These are phyloP conservation scores for Bryconaethiops microstoma DNA, from an alignment of 2,797 vertebrate genomes.

Conservation along the genomic window DNA sequence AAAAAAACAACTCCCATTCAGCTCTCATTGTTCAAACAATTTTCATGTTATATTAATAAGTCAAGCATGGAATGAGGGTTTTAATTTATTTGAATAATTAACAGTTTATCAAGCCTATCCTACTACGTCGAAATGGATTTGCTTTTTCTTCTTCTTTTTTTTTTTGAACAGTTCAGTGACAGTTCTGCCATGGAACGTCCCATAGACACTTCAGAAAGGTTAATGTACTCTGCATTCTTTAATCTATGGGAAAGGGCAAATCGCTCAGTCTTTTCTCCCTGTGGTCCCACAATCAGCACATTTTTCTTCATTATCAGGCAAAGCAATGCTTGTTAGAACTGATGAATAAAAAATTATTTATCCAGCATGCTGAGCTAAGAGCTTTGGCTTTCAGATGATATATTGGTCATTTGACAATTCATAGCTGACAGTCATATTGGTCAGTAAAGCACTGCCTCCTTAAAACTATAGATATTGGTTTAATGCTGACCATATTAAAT, in stretches of 20 bases:
- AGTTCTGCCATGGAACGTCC: neutral
- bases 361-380: neutral
- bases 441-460: neutral
- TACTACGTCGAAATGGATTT: neutral
- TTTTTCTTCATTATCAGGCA: conserved; percentile 15
- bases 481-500: neutral
- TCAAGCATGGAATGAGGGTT: conserved; percentile 1
- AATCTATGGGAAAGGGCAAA: neutral
- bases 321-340: neutral
- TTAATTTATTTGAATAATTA: conserved; percentile 40
- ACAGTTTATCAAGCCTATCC: conserved; percentile 18
- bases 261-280: neutral
- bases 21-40: too few species aligned
- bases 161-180: neutral
- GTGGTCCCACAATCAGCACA: neutral
- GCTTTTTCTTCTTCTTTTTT: neutral
- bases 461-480: neutral
- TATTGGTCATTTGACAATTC: neutral
- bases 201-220: conserved; percentile 10
- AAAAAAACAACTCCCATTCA: neutral
- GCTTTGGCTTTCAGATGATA: neutral
- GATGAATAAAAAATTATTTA: neutral
- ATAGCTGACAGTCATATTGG: neutral
- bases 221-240: conserved; percentile 15
- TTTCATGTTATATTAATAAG: conserved; percentile 10